Conservation (phyloP, 1,140 invertebrate genomes). For the Papilio glaucus region DNA sequence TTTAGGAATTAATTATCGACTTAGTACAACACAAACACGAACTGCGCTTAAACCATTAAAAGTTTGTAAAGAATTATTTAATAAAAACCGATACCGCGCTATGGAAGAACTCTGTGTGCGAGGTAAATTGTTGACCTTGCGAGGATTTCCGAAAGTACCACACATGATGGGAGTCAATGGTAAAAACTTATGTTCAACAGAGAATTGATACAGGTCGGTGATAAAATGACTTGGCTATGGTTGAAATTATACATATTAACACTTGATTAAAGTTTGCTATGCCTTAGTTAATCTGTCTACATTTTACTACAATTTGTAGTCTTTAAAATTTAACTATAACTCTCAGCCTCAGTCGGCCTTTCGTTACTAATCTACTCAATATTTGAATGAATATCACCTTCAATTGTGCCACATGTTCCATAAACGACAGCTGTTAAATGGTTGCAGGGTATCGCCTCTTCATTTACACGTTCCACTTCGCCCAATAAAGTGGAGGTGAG, state of each 20-base stretch:
- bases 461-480: conserved; percentile 78
- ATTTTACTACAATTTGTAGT: no score
- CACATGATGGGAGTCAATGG: no score
- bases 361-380: conserved; percentile 53
- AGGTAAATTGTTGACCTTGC: no score
- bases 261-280: no score
- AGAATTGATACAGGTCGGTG: no score
- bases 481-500: conserved; percentile 74
- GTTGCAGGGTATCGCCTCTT: conserved; percentile 70
- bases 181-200: no score
- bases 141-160: no score
- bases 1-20: neutral
- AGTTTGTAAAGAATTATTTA: neutral
- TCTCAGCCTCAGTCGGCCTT: neutral
- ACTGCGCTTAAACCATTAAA: neutral
- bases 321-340: neutral
- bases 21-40: conserved; percentile 1
- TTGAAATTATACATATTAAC: no score
- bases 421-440: conserved; percentile 65
- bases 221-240: no score
- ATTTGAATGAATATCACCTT: conserved; percentile 76
- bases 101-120: no score
- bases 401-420: conserved; percentile 66
- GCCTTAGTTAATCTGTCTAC: no score
- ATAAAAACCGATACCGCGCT: no score